phyloP scores from a whole-genome alignment of 2,797 vertebrate genomes.

The Hippoglossus hippoglossus region DNA sequence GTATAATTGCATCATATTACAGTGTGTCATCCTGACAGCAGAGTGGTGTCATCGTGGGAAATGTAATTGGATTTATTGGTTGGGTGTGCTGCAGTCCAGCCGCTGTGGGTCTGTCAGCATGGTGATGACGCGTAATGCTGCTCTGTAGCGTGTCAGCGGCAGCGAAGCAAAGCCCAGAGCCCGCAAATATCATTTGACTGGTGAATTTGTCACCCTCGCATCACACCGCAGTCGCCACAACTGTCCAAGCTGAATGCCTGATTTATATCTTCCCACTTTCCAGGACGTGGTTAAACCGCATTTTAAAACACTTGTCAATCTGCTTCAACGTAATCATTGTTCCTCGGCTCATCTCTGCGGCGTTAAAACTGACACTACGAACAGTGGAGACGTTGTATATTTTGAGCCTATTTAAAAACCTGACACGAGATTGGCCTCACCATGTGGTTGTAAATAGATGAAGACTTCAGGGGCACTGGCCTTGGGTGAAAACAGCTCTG shows the following conservation, averaged over 20 bases:
- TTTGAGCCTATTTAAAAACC: slow-evolving; percentile 61
- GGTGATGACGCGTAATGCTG: slow-evolving; percentile 64
- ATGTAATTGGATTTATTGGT: slow-evolving; percentile 79
- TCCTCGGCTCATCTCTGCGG: slow-evolving; percentile 16
- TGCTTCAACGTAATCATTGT: slow-evolving; percentile 34
- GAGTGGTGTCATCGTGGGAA: slow-evolving; percentile 68
- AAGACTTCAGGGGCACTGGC: slow-evolving; percentile 63
- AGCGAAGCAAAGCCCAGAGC: slow-evolving; percentile 44
- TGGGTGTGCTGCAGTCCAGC: slow-evolving; percentile 53
- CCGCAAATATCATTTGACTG: slow-evolving; percentile 73
- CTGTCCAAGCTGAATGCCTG: slow-evolving; percentile 51
- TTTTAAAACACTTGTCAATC: slow-evolving; percentile 45
- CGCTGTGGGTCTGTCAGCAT: slow-evolving; percentile 62
- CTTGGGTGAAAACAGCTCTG: slow-evolving; percentile 67
- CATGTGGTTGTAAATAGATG: slow-evolving; percentile 67
- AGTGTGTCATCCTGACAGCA: slow-evolving; percentile 59
- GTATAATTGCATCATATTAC: slow-evolving; percentile 77
- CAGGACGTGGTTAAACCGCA: slow-evolving; percentile 25
- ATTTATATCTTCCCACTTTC: slow-evolving; percentile 47
- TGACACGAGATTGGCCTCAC: slow-evolving; percentile 62
- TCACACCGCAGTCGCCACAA: slow-evolving; percentile 71
- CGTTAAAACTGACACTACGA: slow-evolving; percentile 46
- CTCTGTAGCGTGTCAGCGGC: slow-evolving; percentile 63
- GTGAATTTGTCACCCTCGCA: slow-evolving; percentile 77
- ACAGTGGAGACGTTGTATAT: slow-evolving; percentile 62